Evolutionary conservation across 2,888 invertebrate genomes (phyloP), one percentile per base, ranked within the genome.

Genomic region (Empis livida): DNA sequence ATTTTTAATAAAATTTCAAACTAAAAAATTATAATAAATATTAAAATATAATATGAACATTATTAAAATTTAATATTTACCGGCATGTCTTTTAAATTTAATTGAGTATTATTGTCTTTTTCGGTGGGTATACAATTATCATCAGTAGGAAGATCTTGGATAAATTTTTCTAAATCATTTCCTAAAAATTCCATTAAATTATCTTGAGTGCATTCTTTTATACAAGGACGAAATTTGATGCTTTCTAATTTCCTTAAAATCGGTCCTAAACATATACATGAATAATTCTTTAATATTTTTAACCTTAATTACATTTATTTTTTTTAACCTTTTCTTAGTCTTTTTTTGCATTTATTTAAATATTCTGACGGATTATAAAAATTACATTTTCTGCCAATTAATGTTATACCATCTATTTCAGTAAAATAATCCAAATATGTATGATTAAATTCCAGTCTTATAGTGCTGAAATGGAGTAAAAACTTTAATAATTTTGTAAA

Each of bases 401-500:
- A 70, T 52, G 85, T 68, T 2, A 94, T 80, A 14, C 88, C 90
- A 71, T 94, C 93, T 45, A 94, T 69, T 61, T 90, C 87, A 13
- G 89, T 87, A 63, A 92, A 92, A 65, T 93, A 92, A 39, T 84
- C 80, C 45, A 90, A 72, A 46, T 78, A 71, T 49, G 77, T 78
- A 62, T 90, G 90, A 66, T 90, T 86, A 59, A 94, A 86, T 67
- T 94, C 94, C 53, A 94, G 70, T 55, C 91, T 77, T 53, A 93
- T 69, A 49, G 83, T 74, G 61, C 89, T 89, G 61, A 52, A 71
- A 63, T n/a, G n/a, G n/a, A n/a, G n/a, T n/a, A 55, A 49, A 42
- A 54, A 44, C 11, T 43, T 54, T 53, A 53, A 44, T 44, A 43
- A 51, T 31, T 27, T 32, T 42, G 30, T 14, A 23, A 27, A 31